Evolutionary conservation across 2,888 invertebrate genomes (phyloP), one percentile per base, ranked within the genome.

Genomic region (Abrostola triplasia): DNA sequence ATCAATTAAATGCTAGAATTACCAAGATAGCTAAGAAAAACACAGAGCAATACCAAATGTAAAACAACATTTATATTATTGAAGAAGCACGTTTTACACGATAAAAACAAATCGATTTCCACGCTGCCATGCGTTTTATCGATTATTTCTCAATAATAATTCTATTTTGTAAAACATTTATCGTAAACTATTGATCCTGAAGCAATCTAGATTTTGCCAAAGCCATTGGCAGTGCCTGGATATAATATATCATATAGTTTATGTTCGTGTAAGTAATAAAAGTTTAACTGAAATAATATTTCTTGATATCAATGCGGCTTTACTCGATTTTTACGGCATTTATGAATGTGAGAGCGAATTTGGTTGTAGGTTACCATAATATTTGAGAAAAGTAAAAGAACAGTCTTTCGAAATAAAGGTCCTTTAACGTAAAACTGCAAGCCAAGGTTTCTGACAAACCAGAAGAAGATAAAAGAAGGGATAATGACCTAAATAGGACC

Each of bases 31-130:
- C 50, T 42, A 77, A 52, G 41, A 84, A 72, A 65, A 80, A 71
- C 73, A 79, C 63, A 64, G 73, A 57, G 48, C 73, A 69, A 63
- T 67, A 64, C 61, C 65, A 80, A 64, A 68, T 64, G 62, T 77
- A 76, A 65, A 80, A 67, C 81, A 71, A 85, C 90, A 90, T 88
- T 86, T 87, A 79, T 76, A 77, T 69, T 73, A 62, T 58, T 63
- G 65, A 62, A 73, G 49, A 6, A 49, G 37, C 49, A 11, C 51
- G 10, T 49, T 60, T 52, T 67, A n/a, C 51, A 40, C 57, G 51
- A 65, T 62, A 65, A 76, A 73, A 72, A 67, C 42, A 54, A 67
- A 73, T 76, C 70, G 69, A 73, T 70, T 77, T 77, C 56, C 55
- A 56, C 54, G 40, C 48, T 37, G 40, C 12, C 53, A 48, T 60